A percentile compares a stretch with the other conserved stretches of the same genome.
Evolutionary conservation across 2,888 invertebrate genomes (phyloP).

Genomic region (Serripes groenlandicus): DNA sequence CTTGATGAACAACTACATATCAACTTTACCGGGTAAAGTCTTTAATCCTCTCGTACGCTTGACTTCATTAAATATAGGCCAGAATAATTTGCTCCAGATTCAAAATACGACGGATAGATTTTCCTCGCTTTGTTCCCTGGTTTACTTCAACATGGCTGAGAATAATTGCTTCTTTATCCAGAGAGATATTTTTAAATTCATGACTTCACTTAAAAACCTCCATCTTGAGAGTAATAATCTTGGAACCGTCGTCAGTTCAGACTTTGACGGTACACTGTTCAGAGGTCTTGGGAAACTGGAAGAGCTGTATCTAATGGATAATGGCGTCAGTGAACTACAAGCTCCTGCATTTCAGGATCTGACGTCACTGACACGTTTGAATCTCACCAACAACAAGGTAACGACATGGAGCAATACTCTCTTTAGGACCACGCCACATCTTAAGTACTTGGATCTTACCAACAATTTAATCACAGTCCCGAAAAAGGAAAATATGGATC

Average conservation of each 20-base stretch:
- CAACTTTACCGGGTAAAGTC: slow-evolving; percentile 85
- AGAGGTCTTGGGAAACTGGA: slow-evolving; percentile 65
- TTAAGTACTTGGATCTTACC: slow-evolving; percentile 76
- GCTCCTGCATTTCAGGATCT: slow-evolving; percentile 88
- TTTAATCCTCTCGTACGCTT: slow-evolving; percentile 87
- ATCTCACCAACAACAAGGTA: slow-evolving; percentile 90
- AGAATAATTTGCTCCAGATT: slow-evolving; percentile 80
- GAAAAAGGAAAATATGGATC: slow-evolving; percentile 86
- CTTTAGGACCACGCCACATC: slow-evolving; percentile 55
- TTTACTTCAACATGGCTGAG: slow-evolving; percentile 72
- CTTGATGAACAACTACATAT: slow-evolving; percentile 87
- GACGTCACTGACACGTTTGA: slow-evolving; percentile 89
- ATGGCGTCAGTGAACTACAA: slow-evolving; percentile 81
- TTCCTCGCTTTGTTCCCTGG: slow-evolving; percentile 62
- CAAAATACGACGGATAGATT: slow-evolving; percentile 62
- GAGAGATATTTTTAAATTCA: slow-evolving; percentile 57
- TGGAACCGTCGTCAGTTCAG: slow-evolving; percentile 63
- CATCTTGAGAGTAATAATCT: slow-evolving; percentile 73
- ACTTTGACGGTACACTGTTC: slow-evolving; percentile 67
- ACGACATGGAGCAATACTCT: slow-evolving; percentile 68
- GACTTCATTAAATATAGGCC: slow-evolving; percentile 93
- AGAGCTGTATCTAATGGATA: slow-evolving; percentile 80
- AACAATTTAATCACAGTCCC: slow-evolving; percentile 83
- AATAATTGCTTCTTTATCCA: slow-evolving; percentile 71
- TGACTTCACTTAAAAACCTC: slow-evolving; percentile 67